Percentiles rank a stretch among this genome's conserved stretches.
These are phyloP conservation scores for Rhodinocichla rosea DNA, from an alignment of 2,113 vertebrate species.

Conservation along the genomic window DNA sequence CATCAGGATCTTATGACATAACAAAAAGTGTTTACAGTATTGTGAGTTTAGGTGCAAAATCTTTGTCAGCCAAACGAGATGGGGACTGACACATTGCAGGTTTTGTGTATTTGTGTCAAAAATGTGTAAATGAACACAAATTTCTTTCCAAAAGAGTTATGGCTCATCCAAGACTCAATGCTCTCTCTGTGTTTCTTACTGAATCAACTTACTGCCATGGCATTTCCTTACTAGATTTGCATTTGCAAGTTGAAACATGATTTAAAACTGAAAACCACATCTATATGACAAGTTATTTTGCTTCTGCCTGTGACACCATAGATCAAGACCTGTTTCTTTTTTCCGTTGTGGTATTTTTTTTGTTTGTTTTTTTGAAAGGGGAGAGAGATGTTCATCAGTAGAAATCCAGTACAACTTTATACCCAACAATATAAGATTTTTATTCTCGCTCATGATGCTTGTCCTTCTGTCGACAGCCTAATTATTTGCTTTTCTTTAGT, in stretches of 20 bases:
- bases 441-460: neutral
- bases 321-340: neutral
- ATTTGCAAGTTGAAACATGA: neutral
- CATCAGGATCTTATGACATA: neutral
- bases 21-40: neutral
- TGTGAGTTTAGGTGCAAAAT: neutral
- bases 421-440: neutral
- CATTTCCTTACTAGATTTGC: neutral
- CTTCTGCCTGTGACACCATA: neutral
- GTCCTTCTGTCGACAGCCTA: neutral
- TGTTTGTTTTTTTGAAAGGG: neutral
- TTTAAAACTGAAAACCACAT: neutral
- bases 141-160: neutral
- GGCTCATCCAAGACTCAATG: neutral
- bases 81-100: neutral
- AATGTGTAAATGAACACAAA: neutral
- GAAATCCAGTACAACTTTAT: neutral
- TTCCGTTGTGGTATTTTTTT: too few species aligned
- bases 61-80: neutral
- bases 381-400: neutral
- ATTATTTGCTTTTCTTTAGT: neutral
- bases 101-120: neutral
- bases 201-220: neutral
- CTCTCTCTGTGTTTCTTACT: neutral
- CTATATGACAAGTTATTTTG: neutral